Base-by-base conservation (phyloP, 2,888 invertebrate species). In the Amphipoea lucens region DNA sequence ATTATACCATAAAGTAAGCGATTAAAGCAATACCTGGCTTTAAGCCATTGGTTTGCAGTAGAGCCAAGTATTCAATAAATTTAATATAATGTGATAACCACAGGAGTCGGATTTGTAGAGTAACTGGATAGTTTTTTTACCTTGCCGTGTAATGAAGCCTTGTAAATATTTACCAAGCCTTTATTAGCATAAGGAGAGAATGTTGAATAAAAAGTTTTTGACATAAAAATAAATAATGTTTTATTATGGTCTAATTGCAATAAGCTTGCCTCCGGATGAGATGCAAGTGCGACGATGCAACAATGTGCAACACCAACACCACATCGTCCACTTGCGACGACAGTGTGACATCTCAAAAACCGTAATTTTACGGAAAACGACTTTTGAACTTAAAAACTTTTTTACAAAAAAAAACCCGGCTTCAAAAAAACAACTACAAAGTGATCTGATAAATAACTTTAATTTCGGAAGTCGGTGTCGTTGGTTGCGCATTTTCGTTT, bases 121-220 rank as follows among this genome's bases (percentile, higher is more conserved):
- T 94, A 93, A 94, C 94, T 95, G 94, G 94, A 95, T 95, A 95
- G 95, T 96, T 96, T 96, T 89, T 96, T 95, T 96, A 96, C 96
- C 96, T 96, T 96, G 96, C 96, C 96, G 95, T 94, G 92, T 96
- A 95, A 95, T 96, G 92, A 96, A 96, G 96, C 96, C 96, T 95
- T 97, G 96, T 97, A 97, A 95, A 97, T 97, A 96, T 94, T 94
- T 95, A 95, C 94, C 94, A 95, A 95, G 96, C 96, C 96, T 97
- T 96, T 96, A 96, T 92, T 95, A 96, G 93, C 90, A 77, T 96
- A 96, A 96, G 96, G 91, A 95, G 94, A 95, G 92, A 95, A 96
- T 95, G 96, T 96, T 97, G 91, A 96, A 94, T 94, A 95, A 95
- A 96, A 96, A 92, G 92, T 91, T 95, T 95, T 96, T 95, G 93